Conservation (phyloP, 2,797 vertebrate species). For the Anas bahamensis region DNA sequence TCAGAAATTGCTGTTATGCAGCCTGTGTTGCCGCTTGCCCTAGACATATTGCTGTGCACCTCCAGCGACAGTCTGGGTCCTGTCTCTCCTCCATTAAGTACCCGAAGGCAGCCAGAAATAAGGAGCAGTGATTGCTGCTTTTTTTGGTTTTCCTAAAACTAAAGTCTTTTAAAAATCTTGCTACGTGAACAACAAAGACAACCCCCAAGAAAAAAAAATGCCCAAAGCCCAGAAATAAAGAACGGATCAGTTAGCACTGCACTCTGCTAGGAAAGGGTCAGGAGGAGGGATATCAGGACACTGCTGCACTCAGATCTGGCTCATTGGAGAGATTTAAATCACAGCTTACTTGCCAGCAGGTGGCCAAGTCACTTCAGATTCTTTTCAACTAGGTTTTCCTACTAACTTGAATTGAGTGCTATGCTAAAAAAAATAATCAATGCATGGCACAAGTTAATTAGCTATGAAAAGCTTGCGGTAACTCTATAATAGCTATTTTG, state of each 20-base stretch:
- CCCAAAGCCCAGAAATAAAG: background rate
- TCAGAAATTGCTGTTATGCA: background rate
- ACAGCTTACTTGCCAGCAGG: background rate
- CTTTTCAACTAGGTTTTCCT: background rate
- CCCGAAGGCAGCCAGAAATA: background rate
- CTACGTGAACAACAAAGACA: background rate
- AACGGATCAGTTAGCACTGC: background rate
- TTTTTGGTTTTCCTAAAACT: background rate
- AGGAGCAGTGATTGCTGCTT: background rate
- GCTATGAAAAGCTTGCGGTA: background rate
- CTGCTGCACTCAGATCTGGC: fast-evolving
- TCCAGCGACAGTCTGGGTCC: background rate
- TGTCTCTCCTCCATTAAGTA: background rate
- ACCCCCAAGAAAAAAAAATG: background rate
- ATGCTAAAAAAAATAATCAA: background rate
- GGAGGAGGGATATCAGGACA: background rate
- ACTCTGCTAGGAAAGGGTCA: background rate
- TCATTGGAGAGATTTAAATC: background rate
- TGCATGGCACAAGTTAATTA: background rate
- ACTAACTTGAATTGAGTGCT: background rate
- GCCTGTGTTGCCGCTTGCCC: too few species aligned
- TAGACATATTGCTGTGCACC: fast-evolving
- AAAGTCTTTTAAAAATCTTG: too few species aligned
- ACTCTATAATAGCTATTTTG: background rate
- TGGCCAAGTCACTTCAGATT: background rate